A percentile compares a stretch with the other conserved stretches of the same genome.
phyloP scores from a whole-genome alignment of 2,888 invertebrate genomes.

The Micoletzkya japonica region DNA sequence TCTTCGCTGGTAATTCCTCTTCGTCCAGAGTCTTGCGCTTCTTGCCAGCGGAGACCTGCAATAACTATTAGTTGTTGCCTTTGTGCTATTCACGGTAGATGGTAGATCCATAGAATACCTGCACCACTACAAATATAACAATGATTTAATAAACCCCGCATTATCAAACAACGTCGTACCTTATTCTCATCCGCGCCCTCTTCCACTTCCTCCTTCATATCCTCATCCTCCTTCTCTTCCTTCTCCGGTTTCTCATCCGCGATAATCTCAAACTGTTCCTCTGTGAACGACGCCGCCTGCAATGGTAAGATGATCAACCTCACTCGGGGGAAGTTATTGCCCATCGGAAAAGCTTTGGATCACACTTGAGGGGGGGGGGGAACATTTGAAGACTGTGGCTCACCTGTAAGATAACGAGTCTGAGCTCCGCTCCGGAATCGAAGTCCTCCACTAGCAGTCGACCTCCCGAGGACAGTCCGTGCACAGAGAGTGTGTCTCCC shows the following conservation, averaged over 20 bases:
- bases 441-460: constrained; percentile 24
- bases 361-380: background rate
- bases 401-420: constrained; percentile 22
- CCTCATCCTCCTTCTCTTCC: constrained; percentile 7
- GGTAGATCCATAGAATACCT: background rate
- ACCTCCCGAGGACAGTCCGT: constrained; percentile 16
- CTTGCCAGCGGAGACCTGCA: background rate
- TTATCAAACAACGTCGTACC: background rate
- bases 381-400: background rate
- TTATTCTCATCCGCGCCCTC: constrained; percentile 4
- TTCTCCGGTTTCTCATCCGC: constrained; percentile 12
- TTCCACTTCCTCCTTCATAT: background rate
- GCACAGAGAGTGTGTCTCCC: constrained; percentile 11
- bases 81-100: background rate
- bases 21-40: constrained; percentile 24
- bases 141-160: background rate
- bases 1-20: background rate
- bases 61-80: background rate
- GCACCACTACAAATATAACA: background rate
- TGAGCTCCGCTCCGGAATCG: background rate
- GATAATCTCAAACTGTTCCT: constrained; percentile 4
- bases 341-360: background rate
- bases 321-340: background rate
- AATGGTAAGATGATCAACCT: background rate
- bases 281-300: constrained; percentile 16